Percentiles rank a stretch among this genome's conserved stretches.
phyloP scores from a whole-genome alignment of 2,797 vertebrate species.

The Aerospiza tachiro region DNA sequence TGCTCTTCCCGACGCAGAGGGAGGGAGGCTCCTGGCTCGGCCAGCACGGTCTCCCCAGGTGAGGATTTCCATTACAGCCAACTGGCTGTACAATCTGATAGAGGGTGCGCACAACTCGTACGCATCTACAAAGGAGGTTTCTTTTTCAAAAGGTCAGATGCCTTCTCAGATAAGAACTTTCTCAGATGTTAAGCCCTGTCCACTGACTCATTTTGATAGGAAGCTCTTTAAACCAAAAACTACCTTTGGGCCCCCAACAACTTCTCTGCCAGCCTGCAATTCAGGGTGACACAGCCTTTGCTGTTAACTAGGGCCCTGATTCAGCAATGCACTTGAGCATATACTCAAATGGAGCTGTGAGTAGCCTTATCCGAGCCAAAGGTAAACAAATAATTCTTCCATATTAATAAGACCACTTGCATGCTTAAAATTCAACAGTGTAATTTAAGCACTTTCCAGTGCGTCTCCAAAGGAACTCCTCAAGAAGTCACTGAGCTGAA shows the following conservation, averaged over 20 bases:
- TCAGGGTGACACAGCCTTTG: background rate
- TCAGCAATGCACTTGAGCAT: background rate
- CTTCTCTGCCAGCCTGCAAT: background rate
- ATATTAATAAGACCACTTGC: background rate
- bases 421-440: background rate
- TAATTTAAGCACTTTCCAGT: background rate
- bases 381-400: background rate
- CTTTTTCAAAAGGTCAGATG: conserved; percentile 31
- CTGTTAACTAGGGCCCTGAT: background rate
- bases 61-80: background rate
- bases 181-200: background rate
- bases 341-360: background rate
- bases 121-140: background rate
- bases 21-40: background rate
- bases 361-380: background rate
- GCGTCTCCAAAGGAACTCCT: background rate
- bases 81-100: background rate
- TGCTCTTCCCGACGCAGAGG: background rate
- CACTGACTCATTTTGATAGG: conserved; percentile 10
- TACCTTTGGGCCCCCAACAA: background rate
- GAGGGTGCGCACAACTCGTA: background rate
- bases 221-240: conserved; percentile 9
- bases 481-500: background rate
- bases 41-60: background rate
- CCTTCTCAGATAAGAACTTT: conserved; percentile 12